phyloP scores from a whole-genome alignment of 23 tunicate genomes.

The Trididemnum clinides region DNA sequence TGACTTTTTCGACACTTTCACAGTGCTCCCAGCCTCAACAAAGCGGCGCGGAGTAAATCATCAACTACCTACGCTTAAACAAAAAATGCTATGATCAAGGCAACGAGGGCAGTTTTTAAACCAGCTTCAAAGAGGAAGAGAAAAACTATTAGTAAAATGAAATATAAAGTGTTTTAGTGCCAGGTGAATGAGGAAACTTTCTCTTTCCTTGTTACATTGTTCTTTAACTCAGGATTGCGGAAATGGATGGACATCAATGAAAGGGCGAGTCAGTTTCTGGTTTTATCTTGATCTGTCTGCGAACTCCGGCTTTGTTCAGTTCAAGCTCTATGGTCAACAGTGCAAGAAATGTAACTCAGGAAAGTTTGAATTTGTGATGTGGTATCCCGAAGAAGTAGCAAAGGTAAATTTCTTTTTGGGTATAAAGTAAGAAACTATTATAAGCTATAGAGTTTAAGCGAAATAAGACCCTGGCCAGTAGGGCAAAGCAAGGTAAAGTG shows the following conservation, averaged over 20 bases:
- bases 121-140: too few relatives aligned
- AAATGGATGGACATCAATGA: constrained; percentile 99
- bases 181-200: too few relatives aligned
- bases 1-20: too few relatives aligned
- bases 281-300: constrained; percentile 59
- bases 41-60: too few relatives aligned
- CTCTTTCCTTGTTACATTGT: too few relatives aligned
- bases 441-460: not conserved
- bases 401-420: constrained; percentile 66
- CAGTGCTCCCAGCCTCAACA: too few relatives aligned
- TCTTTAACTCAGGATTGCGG: constrained; percentile 82
- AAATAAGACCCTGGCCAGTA: not conserved
- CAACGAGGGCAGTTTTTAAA: too few relatives aligned
- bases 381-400: constrained; percentile 99
- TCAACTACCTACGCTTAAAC: too few relatives aligned
- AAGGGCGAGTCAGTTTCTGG: constrained; percentile 95
- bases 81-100: too few relatives aligned
- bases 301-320: constrained; percentile 79
- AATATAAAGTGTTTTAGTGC: too few relatives aligned
- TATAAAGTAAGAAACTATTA: not conserved
- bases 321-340: constrained; percentile 98
- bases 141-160: too few relatives aligned
- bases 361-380: constrained; percentile 98
- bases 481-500: not conserved
- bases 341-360: constrained; percentile 96